Evolutionary conservation across 1,140 invertebrate genomes (phyloP), one percentile per base, ranked within the genome.

Genomic region (Microplitis mediator): DNA sequence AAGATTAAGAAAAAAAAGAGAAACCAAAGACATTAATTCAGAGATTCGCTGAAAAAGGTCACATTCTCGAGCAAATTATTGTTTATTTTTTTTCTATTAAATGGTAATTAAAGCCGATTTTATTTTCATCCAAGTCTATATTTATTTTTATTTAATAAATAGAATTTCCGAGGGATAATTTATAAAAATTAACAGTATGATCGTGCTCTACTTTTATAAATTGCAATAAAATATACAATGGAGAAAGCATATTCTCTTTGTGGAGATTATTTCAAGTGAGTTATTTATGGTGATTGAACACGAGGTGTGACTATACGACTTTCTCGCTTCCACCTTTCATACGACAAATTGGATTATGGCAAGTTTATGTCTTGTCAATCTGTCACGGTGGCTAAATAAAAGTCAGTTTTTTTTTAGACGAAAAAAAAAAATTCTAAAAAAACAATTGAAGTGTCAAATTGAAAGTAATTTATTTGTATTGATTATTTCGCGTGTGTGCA

Each of bases 211-310:
- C 23, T 51, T 69, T 68, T 51, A 52, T 34, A 13, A 58, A 58
- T 34, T 4, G 23, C 9, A 31, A 31, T 54, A 66, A 51, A 54
- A 68, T 56, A 68, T 51, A 31, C 11, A 69, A 36, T 35, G 45
- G 63, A 31, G 69, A 50, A 71, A 71, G 36, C 34, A 58, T 68
- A 34, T 63, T 79, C 75, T 78, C 78, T 85, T 82, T 82, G 83
- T 79, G 82, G 84, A 35, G 9, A 36, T 23, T n/a, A 23, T 86
- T 85, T 85, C 80, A 80, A 79, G 79, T 78, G 77, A 84, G 85
- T 62, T 69, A 85, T 86, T 86, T 86, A 86, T 86, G 84, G 84
- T 86, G 83, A 86, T 86, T 86, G 86, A 86, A 85, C 82, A 79
- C 78, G 78, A 75, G 78, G 16, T 58, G 16, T 58, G 14, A 34